A percentile compares a stretch with the other conserved stretches of the same genome.
These are phyloP conservation scores for Dryobota labecula DNA, from an alignment of 2,888 invertebrate species.

Conservation along the genomic window DNA sequence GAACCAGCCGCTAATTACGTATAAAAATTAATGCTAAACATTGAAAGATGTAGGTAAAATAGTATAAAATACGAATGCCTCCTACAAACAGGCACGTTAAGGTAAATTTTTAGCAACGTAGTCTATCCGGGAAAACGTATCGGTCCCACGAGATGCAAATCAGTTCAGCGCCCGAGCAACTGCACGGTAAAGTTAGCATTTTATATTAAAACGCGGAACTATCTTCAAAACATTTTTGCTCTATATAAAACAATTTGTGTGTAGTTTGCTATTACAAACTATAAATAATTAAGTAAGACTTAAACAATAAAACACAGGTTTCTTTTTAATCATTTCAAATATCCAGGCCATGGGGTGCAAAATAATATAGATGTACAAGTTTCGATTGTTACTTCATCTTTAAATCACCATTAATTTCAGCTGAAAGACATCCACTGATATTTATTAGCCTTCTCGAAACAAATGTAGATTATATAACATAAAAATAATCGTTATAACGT, in stretches of 20 bases:
- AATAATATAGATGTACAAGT: neutral
- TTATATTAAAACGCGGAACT: conserved; percentile 4
- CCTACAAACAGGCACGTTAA: neutral
- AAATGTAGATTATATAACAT: neutral
- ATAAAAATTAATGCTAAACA: too few relatives aligned
- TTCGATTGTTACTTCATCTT: neutral
- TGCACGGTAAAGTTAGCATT: conserved; percentile 7
- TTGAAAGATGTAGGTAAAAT: neutral
- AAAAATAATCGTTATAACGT: neutral
- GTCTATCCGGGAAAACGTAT: conserved; percentile 18
- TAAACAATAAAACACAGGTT: neutral
- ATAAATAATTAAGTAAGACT: neutral
- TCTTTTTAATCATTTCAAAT: neutral
- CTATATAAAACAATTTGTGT: too few relatives aligned
- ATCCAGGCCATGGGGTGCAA: neutral
- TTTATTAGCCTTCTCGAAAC: neutral
- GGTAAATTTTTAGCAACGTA: conserved; percentile 8
- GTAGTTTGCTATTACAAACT: neutral
- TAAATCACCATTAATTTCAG: neutral
- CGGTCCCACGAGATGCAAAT: conserved; percentile 34
- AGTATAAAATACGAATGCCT: neutral
- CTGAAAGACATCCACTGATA: neutral
- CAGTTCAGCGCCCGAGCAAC: conserved; percentile 14
- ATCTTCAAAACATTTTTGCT: neutral
- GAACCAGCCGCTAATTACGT: neutral